phyloP scores from a whole-genome alignment of 2,797 vertebrate species.

The Streptopelia turtur region DNA sequence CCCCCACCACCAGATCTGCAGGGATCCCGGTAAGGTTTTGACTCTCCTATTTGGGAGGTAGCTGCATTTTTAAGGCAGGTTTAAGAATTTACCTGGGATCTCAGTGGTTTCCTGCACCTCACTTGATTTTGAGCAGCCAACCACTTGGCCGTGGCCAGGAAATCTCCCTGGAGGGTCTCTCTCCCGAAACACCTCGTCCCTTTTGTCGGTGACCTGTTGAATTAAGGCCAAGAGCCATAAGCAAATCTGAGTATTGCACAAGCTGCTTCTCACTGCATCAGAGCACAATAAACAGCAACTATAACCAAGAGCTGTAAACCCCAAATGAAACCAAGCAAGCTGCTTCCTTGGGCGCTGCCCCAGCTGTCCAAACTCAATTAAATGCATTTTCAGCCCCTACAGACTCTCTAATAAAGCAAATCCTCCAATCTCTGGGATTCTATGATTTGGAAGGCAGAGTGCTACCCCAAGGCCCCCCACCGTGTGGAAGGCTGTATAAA shows the following conservation, averaged over 20 bases:
- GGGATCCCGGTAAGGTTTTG: not conserved
- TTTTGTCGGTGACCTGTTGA: conserved; percentile 87
- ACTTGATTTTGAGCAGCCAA: conserved; percentile 46
- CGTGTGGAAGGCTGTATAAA: not conserved
- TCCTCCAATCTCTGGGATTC: not conserved
- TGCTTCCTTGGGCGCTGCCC: not conserved
- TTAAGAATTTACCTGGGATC: conserved; percentile 66
- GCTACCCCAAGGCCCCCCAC: not conserved
- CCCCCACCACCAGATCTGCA: not conserved
- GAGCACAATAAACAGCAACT: not conserved
- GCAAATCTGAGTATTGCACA: not conserved
- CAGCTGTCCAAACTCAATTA: not conserved
- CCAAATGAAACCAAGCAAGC: not conserved
- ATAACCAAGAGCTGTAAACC: not conserved
- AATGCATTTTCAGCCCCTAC: not conserved
- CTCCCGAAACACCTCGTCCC: conserved; percentile 80
- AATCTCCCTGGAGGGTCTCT: conserved; percentile 73
- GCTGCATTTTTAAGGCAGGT: not conserved
- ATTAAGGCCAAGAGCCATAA: not conserved
- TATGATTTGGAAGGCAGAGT: not conserved
- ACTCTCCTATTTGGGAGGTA: not conserved
- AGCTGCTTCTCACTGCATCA: not conserved
- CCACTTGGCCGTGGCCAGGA: conserved; percentile 82
- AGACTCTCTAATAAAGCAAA: not conserved
- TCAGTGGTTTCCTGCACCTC: not conserved